Base-by-base conservation (phyloP, 2,888 invertebrate species). In the Agonopterix alstromeriana region DNA sequence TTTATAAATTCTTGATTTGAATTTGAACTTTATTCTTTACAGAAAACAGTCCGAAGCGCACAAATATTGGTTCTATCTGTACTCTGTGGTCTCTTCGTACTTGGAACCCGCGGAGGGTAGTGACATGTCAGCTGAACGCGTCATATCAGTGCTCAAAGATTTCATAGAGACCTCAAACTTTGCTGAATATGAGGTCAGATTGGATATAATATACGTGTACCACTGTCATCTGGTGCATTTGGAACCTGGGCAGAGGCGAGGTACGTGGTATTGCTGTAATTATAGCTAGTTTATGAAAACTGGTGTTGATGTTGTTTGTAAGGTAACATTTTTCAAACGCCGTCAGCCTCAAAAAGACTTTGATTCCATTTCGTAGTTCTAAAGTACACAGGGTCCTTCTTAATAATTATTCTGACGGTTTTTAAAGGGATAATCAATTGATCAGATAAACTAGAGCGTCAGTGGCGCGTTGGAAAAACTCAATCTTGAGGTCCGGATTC, bases 21-120 rank as follows among this genome's bases (percentile, higher is more conserved):
- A n/a, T 38, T 38, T 38, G 10, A 10, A 38, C n/a, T 10, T 38
- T 10, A 38, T 42, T 48, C 48, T 56, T 64, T 60, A 57, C 65
- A 93, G 93, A 63, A 89, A 94, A 56, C 91, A 92, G 67, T 84
- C 91, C 0, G 91, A 92, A 53, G 92, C 94, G 0, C 92, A 94
- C 55, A 95, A 94, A 71, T 98, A 96, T 92, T 98, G 98, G 97
- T 95, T 97, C 81, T 94, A 95, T 73, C 77, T 98, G 43, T 97
- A 95, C 72, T 91, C 92, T 14, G 85, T 95, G 0, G 78, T 94
- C 40, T 90, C 92, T 45, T 91, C 92, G 40, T 94, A 92, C 65
- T 73, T 92, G 11, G 65, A 71, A 3, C 60, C 70, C 3, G 67
- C 72, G 40, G 71, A 73, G 17, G 67, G 74, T 50, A 65, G 54